phyloP scores from a whole-genome alignment of 1,140 invertebrate species.

The Panulirus ornatus region DNA sequence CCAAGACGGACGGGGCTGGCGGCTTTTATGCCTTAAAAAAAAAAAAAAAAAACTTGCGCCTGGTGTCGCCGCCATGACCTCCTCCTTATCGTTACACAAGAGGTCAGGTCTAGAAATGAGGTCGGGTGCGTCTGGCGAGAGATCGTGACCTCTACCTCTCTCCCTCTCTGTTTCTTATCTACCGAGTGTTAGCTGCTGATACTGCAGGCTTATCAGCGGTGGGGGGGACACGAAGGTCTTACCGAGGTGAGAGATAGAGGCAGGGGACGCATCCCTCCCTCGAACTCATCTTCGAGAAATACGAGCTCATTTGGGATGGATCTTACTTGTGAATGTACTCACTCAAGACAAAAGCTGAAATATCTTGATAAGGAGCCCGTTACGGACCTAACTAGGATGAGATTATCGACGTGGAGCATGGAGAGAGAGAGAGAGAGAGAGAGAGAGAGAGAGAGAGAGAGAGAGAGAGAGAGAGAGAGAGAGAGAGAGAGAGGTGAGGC shows the following conservation, averaged over 20 bases:
- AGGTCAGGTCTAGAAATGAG: no score
- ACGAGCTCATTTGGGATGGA: background rate
- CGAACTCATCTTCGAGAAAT: background rate
- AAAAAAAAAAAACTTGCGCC: no score
- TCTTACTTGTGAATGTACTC: background rate
- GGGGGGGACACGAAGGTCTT: background rate
- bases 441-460: slow-evolving; percentile 20
- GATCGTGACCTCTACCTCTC: no score
- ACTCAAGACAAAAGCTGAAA: background rate
- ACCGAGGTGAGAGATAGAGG: background rate
- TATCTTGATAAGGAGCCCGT: background rate
- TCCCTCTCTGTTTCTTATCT: no score
- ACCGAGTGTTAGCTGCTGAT: no score
- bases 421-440: background rate
- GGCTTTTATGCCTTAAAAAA: no score
- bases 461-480: slow-evolving; percentile 7
- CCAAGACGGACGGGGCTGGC: no score
- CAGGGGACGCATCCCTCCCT: background rate
- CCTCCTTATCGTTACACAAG: no score
- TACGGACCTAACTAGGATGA: background rate
- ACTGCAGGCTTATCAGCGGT: background rate
- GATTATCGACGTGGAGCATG: background rate
- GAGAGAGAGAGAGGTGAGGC: background rate
- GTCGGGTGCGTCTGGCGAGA: no score
- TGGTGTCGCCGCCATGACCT: no score